A percentile compares a stretch with the other conserved stretches of the same genome.
phyloP scores from a whole-genome alignment of 2,797 vertebrate species.

The Alcedo atthis region DNA sequence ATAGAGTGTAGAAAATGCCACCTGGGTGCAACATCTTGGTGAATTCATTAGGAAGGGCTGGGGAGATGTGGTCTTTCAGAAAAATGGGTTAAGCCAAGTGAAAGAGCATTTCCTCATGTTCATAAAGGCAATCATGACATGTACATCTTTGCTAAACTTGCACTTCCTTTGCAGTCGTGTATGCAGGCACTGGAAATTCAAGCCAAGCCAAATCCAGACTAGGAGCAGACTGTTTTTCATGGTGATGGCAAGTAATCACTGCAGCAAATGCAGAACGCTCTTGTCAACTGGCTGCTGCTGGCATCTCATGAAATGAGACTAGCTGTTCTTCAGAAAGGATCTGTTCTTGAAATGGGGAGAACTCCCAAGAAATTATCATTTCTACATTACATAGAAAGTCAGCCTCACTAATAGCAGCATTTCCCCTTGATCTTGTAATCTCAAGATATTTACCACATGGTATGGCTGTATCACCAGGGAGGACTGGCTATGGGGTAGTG shows the following conservation, averaged over 20 bases:
- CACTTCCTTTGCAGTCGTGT: background rate
- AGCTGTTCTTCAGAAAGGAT: background rate
- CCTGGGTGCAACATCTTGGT: background rate
- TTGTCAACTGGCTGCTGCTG: background rate
- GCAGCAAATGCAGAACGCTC: background rate
- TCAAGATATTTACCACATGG: background rate
- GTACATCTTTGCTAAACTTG: background rate
- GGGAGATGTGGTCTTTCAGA: background rate
- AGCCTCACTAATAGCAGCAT: background rate
- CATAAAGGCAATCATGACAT: background rate
- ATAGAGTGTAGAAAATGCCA: background rate
- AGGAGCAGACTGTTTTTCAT: background rate
- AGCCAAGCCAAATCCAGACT: background rate
- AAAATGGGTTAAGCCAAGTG: background rate
- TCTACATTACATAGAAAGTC: background rate
- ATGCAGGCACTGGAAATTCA: background rate
- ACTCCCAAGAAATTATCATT: background rate
- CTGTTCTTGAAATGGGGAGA: background rate
- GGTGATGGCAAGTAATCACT: background rate
- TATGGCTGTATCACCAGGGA: background rate
- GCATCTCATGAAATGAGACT: background rate
- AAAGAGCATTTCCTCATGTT: background rate
- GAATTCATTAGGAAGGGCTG: background rate
- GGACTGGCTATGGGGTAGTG: background rate
- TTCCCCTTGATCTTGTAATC: background rate